Evolutionary conservation across 2,797 vertebrate genomes (phyloP).

Genomic region (Avahi laniger): DNA sequence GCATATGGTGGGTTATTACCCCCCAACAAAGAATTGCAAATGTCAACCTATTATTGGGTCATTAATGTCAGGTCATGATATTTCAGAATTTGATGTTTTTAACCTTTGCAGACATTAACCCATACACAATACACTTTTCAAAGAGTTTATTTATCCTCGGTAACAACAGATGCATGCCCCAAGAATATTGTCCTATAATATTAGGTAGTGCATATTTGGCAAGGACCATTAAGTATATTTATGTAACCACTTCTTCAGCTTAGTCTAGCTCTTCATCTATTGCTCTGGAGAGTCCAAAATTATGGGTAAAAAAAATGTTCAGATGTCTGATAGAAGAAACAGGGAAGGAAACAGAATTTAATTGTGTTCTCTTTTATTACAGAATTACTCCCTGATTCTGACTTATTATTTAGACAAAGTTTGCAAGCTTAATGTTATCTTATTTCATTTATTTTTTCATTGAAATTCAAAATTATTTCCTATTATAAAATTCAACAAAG

Average conservation of each 20-base stretch:
- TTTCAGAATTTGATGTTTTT: conserved; percentile 86
- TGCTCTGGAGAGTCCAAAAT: conserved; percentile 56
- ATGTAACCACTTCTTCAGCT: conserved; percentile 50
- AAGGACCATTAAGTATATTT: conserved; percentile 76
- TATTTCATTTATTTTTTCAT: conserved; percentile 49
- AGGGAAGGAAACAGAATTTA: conserved; percentile 18
- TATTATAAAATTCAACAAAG: conserved; percentile 60
- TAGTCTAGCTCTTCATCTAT: conserved; percentile 42
- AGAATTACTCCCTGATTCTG: background rate
- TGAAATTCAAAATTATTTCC: conserved; percentile 59
- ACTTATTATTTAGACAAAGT: conserved; percentile 55
- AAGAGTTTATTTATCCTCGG: conserved; percentile 79
- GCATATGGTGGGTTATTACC: conserved; percentile 80
- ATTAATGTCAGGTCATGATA: conserved; percentile 86
- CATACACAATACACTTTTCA: conserved; percentile 77
- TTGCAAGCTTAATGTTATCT: conserved; percentile 35
- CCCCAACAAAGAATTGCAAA: conserved; percentile 79
- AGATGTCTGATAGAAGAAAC: conserved; percentile 22
- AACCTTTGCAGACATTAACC: conserved; percentile 84
- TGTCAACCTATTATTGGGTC: conserved; percentile 85
- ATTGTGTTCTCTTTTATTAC: background rate
- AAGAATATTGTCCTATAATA: conserved; percentile 63
- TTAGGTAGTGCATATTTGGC: conserved; percentile 53
- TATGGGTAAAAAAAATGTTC: background rate
- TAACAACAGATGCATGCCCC: conserved; percentile 31